Evolutionary conservation across 30 jellyfish, hydroid and myxozoan species (phyloP).

Genomic region (Mastigias papua): DNA sequence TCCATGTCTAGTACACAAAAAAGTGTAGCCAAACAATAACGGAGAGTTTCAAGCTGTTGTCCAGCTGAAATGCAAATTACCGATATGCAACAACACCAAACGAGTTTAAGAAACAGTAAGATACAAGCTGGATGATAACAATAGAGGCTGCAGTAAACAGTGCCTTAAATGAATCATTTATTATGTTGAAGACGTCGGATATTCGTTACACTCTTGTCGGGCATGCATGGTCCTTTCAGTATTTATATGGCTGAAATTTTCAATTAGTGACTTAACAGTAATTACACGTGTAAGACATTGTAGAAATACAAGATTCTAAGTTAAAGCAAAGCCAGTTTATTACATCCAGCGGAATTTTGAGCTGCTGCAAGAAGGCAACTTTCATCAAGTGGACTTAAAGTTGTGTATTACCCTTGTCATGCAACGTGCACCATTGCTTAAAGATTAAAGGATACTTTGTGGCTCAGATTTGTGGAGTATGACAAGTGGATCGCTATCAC

Average conservation of each 20-base stretch:
- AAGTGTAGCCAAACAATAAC: neutral
- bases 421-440: too few relatives aligned
- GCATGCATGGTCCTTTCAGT: too few relatives aligned
- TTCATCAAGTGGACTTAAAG: too few relatives aligned
- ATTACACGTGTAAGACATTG: too few relatives aligned
- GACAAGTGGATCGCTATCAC: constrained; percentile 65
- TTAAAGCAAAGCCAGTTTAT: too few relatives aligned
- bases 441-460: neutral
- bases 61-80: neutral
- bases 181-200: neutral
- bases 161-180: neutral
- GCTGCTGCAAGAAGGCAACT: too few relatives aligned
- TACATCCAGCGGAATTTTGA: too few relatives aligned
- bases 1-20: neutral
- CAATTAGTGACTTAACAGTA: too few relatives aligned
- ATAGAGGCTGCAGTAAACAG: neutral
- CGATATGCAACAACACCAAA: neutral
- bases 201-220: neutral
- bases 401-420: too few relatives aligned
- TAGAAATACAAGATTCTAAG: too few relatives aligned
- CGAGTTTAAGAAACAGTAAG: neutral
- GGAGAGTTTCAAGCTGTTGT: neutral
- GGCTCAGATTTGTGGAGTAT: neutral
- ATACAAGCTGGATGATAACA: neutral
- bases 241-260: too few relatives aligned